Percentiles rank a stretch among this genome's conserved stretches.
These are phyloP conservation scores for Gallinago stenura DNA, from an alignment of 2,797 vertebrate genomes.

Conservation along the genomic window DNA sequence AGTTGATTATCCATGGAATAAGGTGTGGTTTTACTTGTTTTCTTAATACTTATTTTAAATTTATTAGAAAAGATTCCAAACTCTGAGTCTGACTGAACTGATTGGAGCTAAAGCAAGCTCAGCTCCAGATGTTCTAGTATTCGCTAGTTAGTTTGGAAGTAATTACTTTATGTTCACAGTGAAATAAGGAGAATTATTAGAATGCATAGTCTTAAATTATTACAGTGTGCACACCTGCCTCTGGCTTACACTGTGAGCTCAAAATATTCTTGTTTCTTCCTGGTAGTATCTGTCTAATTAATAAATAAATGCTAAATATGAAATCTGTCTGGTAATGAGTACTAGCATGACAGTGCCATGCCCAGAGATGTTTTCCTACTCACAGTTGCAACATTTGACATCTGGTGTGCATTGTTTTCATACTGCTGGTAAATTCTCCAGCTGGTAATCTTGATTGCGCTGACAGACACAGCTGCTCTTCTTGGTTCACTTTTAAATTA, in stretches of 20 bases:
- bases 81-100: background rate
- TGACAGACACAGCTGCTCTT: constrained; percentile 80
- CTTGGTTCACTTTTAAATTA: constrained; percentile 78
- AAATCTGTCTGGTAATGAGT: constrained; percentile 40
- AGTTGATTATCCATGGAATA: background rate
- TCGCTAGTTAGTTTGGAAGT: background rate
- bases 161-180: background rate
- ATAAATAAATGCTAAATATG: constrained; percentile 44
- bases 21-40: background rate
- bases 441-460: constrained; percentile 72
- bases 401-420: constrained; percentile 81
- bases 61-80: background rate
- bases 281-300: constrained; percentile 34
- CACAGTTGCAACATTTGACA: constrained; percentile 73
- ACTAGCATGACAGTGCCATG: constrained; percentile 28
- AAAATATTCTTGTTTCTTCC: constrained; percentile 22
- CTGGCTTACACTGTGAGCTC: background rate
- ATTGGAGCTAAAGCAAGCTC: background rate
- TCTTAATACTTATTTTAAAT: background rate
- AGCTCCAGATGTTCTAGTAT: background rate
- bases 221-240: background rate
- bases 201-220: background rate
- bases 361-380: constrained; percentile 54
- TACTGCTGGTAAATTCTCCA: constrained; percentile 78
- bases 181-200: background rate